Evolutionary conservation across 2,113 vertebrate genomes (phyloP), one percentile per base, ranked within the genome.

Genomic region (Periophthalmus modestus): DNA sequence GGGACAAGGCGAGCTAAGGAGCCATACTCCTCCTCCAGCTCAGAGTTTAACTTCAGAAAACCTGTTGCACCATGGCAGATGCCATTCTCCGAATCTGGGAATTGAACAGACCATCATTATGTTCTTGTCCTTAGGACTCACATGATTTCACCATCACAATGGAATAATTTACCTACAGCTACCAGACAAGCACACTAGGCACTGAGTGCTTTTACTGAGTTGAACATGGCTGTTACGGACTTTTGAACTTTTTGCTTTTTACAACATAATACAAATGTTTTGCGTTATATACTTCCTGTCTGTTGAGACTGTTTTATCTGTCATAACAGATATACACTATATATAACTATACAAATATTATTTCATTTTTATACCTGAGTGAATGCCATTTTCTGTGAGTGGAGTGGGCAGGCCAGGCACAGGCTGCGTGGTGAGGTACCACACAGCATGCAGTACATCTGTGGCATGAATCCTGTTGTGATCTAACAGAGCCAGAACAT

Each of bases 381-480:
- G 95, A 55, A 95, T 95, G 23, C 95, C 93, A 0, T 96, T 95
- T 71, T 96, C 95, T 1, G 88, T 94, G 55, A 95, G 82, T 66
- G 95, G 89, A 12, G 86, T 92, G 4, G 95, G 93, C 34, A 98
- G 94, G 57, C 96, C 96, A 1, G 98, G 97, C 71, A 99, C 94
- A 52, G 95, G 92, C 81, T 99, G 98, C 0, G 97, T 98, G 52
- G 96, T 98, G n/a, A 99, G 96, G 86, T 95, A 99, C 97, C 98
- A 99, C 50, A 99, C 98, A 0, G 98, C 98, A 11, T 99, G 98
- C 0, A 99, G 93, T 21, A 99, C 98, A 0, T 99, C 98, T 15
- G 97, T 98, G 76, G 98, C 98, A 10, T 99, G 98, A 77, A 96
- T 95, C 75, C 97, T 90, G 90, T 99, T 99, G 88, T 99, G 98